Evolutionary conservation across 2,113 vertebrate genomes (phyloP).

Genomic region (Fukomys damarensis): DNA sequence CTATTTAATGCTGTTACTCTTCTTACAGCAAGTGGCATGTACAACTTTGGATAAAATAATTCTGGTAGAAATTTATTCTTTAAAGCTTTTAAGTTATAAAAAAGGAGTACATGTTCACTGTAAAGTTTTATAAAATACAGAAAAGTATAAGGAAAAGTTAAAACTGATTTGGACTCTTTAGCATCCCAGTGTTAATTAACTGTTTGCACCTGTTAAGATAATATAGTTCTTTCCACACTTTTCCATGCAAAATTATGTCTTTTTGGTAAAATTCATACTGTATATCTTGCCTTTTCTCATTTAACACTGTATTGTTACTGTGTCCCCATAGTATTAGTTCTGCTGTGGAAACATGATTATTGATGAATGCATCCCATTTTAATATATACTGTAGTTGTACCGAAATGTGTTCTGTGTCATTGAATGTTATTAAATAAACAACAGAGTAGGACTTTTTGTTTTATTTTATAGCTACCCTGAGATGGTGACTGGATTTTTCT

Average conservation of each 20-base stretch:
- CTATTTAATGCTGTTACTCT: not conserved
- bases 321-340: not conserved
- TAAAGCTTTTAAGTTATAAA: not conserved
- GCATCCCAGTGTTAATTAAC: not conserved
- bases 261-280: not conserved
- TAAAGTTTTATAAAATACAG: not conserved
- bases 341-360: not conserved
- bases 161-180: not conserved
- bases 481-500: conserved; percentile 97
- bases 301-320: not conserved
- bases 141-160: not conserved
- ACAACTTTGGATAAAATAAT: not conserved
- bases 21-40: not conserved
- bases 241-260: not conserved
- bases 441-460: not conserved
- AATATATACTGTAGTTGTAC: not conserved
- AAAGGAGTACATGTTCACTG: not conserved
- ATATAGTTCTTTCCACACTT: not conserved
- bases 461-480: conserved; percentile 92
- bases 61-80: not conserved
- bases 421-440: not conserved
- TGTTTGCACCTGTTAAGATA: not conserved
- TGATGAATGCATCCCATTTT: not conserved
- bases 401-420: not conserved
- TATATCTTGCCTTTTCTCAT: not conserved